These are phyloP conservation scores for Takifugu rubripes DNA, from an alignment of 2,797 vertebrate genomes.

Conservation along the genomic window DNA sequence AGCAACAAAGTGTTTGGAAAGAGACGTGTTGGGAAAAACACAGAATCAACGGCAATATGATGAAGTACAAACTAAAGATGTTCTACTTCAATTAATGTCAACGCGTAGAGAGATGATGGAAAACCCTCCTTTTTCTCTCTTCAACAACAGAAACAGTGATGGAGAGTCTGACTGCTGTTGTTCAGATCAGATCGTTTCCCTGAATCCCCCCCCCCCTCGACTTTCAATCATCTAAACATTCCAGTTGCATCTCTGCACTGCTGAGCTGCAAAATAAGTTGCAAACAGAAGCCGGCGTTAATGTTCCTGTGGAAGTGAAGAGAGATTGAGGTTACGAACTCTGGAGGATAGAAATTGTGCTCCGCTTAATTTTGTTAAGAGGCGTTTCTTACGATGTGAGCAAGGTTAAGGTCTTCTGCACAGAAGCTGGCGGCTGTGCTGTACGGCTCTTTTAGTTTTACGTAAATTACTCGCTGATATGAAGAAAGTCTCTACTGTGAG, in stretches of 20 bases:
- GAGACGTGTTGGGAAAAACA: too few relatives aligned
- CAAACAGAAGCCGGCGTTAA: slow-evolving; percentile 4
- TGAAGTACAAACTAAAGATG: too few relatives aligned
- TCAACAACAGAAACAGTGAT: too few relatives aligned
- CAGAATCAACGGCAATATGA: too few relatives aligned
- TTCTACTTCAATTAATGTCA: too few relatives aligned
- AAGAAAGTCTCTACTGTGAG: slow-evolving; percentile 25
- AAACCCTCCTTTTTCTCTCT: too few relatives aligned
- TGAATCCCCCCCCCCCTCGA: neutral
- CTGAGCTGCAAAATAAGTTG: slow-evolving; percentile 21
- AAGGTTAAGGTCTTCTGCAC: slow-evolving; percentile 14
- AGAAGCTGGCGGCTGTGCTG: slow-evolving; percentile 13
- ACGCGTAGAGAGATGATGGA: too few relatives aligned
- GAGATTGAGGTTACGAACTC: slow-evolving; percentile 29
- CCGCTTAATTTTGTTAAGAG: neutral
- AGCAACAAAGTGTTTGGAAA: too few relatives aligned
- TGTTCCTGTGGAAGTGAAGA: slow-evolving; percentile 5
- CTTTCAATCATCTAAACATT: neutral
- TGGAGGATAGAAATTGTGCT: slow-evolving; percentile 1
- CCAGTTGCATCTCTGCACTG: slow-evolving; percentile 5
- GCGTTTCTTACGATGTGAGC: slow-evolving; percentile 6
- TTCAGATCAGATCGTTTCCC: too few relatives aligned
- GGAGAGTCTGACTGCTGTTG: too few relatives aligned
- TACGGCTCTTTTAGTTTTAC: slow-evolving; percentile 4
- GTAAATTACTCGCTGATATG: slow-evolving; percentile 21